phyloP scores from a whole-genome alignment of 2,113 vertebrate genomes.

The Marmota flaviventris region DNA sequence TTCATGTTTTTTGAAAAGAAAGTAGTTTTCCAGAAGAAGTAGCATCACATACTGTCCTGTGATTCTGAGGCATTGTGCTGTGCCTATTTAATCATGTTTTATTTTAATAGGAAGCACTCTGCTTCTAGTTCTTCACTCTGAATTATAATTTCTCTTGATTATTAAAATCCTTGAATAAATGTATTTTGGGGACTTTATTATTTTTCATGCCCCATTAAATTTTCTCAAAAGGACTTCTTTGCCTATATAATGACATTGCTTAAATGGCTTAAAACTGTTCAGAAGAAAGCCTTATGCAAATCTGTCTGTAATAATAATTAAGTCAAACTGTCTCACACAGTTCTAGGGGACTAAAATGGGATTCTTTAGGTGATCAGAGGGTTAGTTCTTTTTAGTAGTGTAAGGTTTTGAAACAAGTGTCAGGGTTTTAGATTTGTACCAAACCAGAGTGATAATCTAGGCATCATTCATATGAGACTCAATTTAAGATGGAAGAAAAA shows the following conservation, averaged over 20 bases:
- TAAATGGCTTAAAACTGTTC: conserved; percentile 70
- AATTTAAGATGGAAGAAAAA: conserved; percentile 60
- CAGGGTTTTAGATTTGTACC: conserved; percentile 57
- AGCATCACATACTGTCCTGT: neutral
- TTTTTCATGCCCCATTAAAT: conserved; percentile 77
- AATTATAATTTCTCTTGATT: conserved; percentile 76
- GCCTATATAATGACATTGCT: conserved; percentile 66
- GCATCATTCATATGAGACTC: conserved; percentile 53
- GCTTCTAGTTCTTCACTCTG: conserved; percentile 44
- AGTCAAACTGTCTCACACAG: conserved; percentile 52
- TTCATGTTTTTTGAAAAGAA: neutral
- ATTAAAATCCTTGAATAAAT: conserved; percentile 76
- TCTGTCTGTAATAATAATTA: conserved; percentile 67
- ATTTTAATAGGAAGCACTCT: conserved; percentile 40
- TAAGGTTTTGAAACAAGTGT: conserved; percentile 51
- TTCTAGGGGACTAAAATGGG: conserved; percentile 14
- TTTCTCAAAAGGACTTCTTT: conserved; percentile 74
- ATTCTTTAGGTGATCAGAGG: neutral
- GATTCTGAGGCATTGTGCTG: conserved; percentile 29
- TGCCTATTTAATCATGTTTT: conserved; percentile 64
- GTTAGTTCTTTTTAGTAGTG: neutral
- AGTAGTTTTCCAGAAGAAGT: conserved; percentile 23
- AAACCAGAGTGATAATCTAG: conserved; percentile 36
- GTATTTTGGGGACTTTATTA: conserved; percentile 77
- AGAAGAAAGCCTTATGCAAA: conserved; percentile 71